These are phyloP conservation scores for Acrocephalus scirpaceus DNA, from an alignment of 2,797 vertebrate species.

Conservation along the genomic window DNA sequence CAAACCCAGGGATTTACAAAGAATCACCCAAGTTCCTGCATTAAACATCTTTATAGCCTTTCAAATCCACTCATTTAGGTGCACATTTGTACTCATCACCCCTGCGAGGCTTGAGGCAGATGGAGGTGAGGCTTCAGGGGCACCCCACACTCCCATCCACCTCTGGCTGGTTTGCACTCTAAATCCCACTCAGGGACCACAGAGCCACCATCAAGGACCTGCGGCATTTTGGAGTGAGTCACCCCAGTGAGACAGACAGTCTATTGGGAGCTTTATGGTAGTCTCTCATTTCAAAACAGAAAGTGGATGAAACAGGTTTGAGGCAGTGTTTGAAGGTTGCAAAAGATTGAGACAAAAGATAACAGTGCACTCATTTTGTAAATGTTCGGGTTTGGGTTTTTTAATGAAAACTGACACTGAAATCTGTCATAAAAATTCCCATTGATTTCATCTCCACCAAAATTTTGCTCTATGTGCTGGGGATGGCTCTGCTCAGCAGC, in stretches of 20 bases:
- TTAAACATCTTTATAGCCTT: neutral
- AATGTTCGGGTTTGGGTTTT: neutral
- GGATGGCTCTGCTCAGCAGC: neutral
- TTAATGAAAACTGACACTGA: neutral
- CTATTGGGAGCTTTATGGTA: neutral
- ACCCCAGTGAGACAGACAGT: neutral
- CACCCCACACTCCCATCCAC: fast-evolving
- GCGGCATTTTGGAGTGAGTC: neutral
- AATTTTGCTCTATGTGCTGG: neutral
- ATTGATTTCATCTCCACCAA: neutral
- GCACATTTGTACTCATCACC: neutral
- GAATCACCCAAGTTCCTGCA: neutral
- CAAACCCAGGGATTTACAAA: neutral
- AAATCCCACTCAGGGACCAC: neutral
- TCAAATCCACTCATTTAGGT: neutral
- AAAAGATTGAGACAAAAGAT: neutral
- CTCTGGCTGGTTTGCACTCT: neutral
- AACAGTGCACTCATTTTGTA: neutral
- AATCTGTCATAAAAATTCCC: neutral
- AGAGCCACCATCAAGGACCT: fast-evolving
- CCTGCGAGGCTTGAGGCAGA: neutral
- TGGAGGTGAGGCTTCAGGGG: neutral
- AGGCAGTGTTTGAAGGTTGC: neutral
- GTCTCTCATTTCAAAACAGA: neutral
- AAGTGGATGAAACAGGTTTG: neutral